Evolutionary conservation across 2,888 invertebrate genomes (phyloP).

Genomic region (Pristionchus maxplancki): DNA sequence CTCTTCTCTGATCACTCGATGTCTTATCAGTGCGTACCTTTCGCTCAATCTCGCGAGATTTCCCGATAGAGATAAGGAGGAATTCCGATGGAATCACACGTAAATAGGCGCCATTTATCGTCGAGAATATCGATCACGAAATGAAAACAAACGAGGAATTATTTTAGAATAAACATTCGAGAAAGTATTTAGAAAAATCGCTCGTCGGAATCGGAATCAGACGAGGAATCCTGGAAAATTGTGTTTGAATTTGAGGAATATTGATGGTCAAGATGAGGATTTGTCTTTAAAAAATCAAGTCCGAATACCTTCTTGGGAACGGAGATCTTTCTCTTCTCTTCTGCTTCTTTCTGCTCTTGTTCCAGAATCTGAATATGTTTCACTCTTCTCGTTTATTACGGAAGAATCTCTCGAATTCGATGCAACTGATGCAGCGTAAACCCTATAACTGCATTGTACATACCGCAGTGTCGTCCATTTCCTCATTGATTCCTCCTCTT

Average conservation of each 20-base stretch:
- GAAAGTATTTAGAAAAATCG: not conserved
- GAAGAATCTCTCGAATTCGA: not conserved
- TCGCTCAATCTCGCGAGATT: not conserved
- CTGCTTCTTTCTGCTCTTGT: not conserved
- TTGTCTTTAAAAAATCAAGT: not conserved
- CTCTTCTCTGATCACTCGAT: not conserved
- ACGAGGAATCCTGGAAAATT: slow-evolving; percentile 9
- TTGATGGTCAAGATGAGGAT: not conserved
- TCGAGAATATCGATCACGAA: slow-evolving; percentile 17
- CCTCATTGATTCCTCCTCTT: slow-evolving; percentile 47
- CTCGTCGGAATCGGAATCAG: not conserved
- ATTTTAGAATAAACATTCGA: not conserved
- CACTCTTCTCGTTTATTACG: not conserved
- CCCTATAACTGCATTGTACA: not conserved
- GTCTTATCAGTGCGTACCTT: not conserved
- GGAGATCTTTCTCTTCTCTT: not conserved
- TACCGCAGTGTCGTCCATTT: slow-evolving; percentile 13
- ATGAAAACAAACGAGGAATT: not conserved
- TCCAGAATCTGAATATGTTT: not conserved
- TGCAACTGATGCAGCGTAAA: not conserved
- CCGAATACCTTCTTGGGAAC: not conserved
- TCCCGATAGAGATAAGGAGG: not conserved
- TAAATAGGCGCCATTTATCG: slow-evolving; percentile 30
- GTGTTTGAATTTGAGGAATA: not conserved
- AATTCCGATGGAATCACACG: not conserved